These are phyloP conservation scores for Sinocyclocheilus grahami DNA, from an alignment of 2,113 vertebrate genomes.

Conservation along the genomic window DNA sequence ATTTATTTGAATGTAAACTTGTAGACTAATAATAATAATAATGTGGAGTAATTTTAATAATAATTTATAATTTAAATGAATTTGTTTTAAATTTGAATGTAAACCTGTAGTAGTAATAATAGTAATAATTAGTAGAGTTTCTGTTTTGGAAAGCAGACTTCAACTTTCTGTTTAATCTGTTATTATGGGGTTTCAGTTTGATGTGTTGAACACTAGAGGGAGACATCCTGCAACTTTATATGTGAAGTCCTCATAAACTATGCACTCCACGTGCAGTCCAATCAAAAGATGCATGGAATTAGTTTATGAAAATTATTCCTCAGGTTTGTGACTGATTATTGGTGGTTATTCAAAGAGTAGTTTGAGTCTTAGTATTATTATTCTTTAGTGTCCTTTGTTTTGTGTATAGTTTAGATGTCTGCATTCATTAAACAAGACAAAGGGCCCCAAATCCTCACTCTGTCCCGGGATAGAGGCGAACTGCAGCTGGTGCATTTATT, in stretches of 20 bases:
- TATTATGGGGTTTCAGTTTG: neutral
- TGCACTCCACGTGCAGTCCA: neutral
- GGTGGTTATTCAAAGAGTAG: neutral
- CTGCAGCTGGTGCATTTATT: neutral
- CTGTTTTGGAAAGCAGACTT: neutral
- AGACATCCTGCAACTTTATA: conserved; percentile 9
- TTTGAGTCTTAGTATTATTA: neutral
- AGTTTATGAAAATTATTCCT: neutral
- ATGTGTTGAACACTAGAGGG: conserved; percentile 28
- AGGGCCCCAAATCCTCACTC: neutral
- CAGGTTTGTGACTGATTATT: neutral
- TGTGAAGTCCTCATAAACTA: neutral
- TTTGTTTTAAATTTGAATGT: no score
- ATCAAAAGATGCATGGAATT: neutral
- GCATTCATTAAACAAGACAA: conserved; percentile 22
- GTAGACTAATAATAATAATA: no score
- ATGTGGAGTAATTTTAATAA: no score
- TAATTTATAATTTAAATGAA: no score
- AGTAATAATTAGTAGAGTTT: neutral
- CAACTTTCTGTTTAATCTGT: neutral
- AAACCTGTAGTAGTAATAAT: no score
- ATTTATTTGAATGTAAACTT: no score
- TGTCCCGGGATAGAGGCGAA: neutral
- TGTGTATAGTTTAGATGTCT: neutral
- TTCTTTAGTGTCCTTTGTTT: neutral